These are phyloP conservation scores for Fissipunctia ypsillon DNA, from an alignment of 2,888 invertebrate species.

Conservation along the genomic window DNA sequence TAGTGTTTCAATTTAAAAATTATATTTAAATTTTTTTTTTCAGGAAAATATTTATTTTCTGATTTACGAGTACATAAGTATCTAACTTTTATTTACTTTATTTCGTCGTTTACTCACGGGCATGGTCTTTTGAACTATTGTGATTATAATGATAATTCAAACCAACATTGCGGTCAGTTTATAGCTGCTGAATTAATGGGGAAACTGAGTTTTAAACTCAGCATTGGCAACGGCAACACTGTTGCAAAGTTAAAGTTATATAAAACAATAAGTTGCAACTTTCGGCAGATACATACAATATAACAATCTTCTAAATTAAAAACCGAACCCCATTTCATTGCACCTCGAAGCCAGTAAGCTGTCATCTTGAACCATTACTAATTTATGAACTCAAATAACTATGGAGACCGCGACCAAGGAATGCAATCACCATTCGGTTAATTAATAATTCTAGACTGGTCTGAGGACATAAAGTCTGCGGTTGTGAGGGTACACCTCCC, in stretches of 20 bases:
- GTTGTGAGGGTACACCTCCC: constrained; percentile 71
- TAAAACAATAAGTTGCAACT: not conserved
- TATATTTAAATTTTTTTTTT: not conserved
- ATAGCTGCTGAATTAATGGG: not conserved
- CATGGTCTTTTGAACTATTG: not conserved
- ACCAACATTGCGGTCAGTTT: not conserved
- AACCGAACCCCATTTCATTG: constrained; percentile 7
- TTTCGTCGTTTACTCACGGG: not conserved
- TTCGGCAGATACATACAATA: not conserved
- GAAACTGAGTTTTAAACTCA: not conserved
- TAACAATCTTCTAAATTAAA: constrained; percentile 34
- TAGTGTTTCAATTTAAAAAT: too few species aligned
- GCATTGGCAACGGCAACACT: too few species aligned
- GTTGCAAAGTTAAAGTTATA: not conserved
- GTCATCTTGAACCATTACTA: constrained; percentile 68
- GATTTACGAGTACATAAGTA: too few species aligned
- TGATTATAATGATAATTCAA: not conserved
- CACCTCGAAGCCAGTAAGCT: constrained; percentile 38
- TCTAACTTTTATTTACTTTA: not conserved
- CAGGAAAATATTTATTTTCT: not conserved
- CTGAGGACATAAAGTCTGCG: constrained; percentile 88
- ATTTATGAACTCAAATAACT: constrained; percentile 78
- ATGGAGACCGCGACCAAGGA: constrained; percentile 81
- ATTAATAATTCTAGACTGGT: constrained; percentile 89
- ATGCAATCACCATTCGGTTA: constrained; percentile 88